phyloP scores from a whole-genome alignment of 2,888 invertebrate genomes.

The Lepidonotus clava region DNA sequence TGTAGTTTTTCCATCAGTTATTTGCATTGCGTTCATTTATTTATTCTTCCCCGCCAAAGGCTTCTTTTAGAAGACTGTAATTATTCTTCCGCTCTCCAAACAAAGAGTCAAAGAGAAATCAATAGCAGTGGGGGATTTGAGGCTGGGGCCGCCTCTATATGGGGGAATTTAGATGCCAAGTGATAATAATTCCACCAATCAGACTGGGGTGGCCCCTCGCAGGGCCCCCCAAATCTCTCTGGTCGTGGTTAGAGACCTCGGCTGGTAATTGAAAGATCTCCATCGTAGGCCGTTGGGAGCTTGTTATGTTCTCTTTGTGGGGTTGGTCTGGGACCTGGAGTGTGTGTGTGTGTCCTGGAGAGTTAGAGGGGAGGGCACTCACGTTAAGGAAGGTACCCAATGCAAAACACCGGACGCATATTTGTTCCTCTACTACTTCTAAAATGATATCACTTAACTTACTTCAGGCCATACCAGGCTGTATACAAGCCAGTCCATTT shows the following conservation, averaged over 20 bases:
- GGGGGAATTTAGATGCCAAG: neutral
- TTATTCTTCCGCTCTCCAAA: neutral
- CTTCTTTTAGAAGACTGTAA: neutral
- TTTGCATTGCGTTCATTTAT: neutral
- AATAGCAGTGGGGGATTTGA: neutral
- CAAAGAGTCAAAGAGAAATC: neutral
- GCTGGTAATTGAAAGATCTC: constrained; percentile 44
- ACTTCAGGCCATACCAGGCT: too few relatives aligned
- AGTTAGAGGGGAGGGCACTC: too few relatives aligned
- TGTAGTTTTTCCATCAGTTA: neutral
- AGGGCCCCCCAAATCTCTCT: neutral
- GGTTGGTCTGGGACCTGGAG: neutral
- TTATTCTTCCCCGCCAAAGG: too few relatives aligned
- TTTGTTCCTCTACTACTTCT: too few relatives aligned
- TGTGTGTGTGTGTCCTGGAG: too few relatives aligned
- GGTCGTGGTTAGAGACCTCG: constrained; percentile 12
- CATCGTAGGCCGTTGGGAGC: constrained; percentile 17
- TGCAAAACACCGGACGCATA: too few relatives aligned
- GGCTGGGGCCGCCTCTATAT: neutral
- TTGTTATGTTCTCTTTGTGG: constrained; percentile 23
- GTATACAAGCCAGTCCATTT: too few relatives aligned
- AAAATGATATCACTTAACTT: too few relatives aligned
- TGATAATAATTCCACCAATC: constrained; percentile 13
- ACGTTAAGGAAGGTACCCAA: too few relatives aligned
- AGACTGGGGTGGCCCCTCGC: neutral